Evolutionary conservation across 2,888 invertebrate genomes (phyloP).

Genomic region (Diarsia dahlii): DNA sequence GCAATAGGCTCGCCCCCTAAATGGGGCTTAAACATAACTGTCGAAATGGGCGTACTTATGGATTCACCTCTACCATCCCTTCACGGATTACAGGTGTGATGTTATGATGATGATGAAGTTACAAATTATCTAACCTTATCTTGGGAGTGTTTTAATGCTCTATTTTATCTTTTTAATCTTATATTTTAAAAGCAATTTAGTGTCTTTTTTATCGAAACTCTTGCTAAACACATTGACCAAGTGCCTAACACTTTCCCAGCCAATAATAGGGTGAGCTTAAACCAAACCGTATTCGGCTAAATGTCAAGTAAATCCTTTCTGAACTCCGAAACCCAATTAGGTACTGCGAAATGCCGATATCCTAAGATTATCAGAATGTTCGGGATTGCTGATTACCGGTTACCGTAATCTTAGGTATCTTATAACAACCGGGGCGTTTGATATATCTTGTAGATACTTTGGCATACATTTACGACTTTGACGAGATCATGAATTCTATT

Average conservation of each 20-base stretch:
- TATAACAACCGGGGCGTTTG: neutral
- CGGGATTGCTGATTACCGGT: slow-evolving; percentile 31
- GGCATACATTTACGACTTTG: neutral
- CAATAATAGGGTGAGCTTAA: slow-evolving; percentile 3
- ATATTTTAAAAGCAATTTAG: neutral
- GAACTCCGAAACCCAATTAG: slow-evolving; percentile 39
- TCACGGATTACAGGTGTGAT: no score
- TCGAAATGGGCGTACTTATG: no score
- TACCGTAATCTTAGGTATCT: slow-evolving; percentile 15
- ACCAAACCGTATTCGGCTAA: slow-evolving; percentile 11
- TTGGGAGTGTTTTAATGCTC: no score
- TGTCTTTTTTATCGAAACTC: neutral
- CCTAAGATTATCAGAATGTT: slow-evolving; percentile 37
- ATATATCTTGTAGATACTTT: neutral
- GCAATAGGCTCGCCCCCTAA: no score
- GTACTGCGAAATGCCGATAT: slow-evolving; percentile 16
- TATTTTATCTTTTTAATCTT: no score
- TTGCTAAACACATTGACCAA: neutral
- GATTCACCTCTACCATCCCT: no score
- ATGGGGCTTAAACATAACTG: no score
- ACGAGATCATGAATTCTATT: neutral
- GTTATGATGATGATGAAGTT: no score
- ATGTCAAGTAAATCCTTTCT: slow-evolving; percentile 21
- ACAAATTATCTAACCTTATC: neutral
- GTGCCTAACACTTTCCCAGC: neutral